Conservation (phyloP, 2,113 vertebrate genomes). For the Catharus minimus region DNA sequence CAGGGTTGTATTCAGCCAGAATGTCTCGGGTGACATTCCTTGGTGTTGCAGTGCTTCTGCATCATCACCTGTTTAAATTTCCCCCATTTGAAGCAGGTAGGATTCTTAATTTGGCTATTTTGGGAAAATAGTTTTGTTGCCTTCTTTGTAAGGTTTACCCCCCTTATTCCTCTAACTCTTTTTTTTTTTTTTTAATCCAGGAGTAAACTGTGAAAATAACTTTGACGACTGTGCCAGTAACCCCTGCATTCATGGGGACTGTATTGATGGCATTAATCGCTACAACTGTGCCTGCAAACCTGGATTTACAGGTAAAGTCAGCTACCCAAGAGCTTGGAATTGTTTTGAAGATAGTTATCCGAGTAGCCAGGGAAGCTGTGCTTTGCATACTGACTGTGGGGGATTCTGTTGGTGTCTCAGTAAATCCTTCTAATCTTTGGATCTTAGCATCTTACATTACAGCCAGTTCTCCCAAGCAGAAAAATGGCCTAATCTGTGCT, state of each 20-base stretch:
- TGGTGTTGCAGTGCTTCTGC: neutral
- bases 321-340: neutral
- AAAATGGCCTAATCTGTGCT: slow-evolving; percentile 11
- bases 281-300: slow-evolving; percentile 88
- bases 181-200: slow-evolving; percentile 67
- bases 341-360: neutral
- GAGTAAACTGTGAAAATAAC: slow-evolving; percentile 91
- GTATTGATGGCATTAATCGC: slow-evolving; percentile 88
- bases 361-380: neutral
- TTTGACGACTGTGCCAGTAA: slow-evolving; percentile 89
- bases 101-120: neutral
- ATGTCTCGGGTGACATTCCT: neutral
- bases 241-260: slow-evolving; percentile 86
- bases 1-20: neutral
- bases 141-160: neutral
- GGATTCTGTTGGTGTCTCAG: neutral
- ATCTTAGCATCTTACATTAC: slow-evolving; percentile 2
- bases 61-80: neutral
- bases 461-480: neutral
- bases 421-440: slow-evolving; percentile 28
- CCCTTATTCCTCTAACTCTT: neutral
- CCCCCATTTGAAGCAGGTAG: neutral
- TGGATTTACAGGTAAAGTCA: slow-evolving; percentile 87
- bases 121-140: neutral
- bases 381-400: neutral